Evolutionary conservation across 2,888 invertebrate genomes (phyloP).

Genomic region (Ophion obscuratus): DNA sequence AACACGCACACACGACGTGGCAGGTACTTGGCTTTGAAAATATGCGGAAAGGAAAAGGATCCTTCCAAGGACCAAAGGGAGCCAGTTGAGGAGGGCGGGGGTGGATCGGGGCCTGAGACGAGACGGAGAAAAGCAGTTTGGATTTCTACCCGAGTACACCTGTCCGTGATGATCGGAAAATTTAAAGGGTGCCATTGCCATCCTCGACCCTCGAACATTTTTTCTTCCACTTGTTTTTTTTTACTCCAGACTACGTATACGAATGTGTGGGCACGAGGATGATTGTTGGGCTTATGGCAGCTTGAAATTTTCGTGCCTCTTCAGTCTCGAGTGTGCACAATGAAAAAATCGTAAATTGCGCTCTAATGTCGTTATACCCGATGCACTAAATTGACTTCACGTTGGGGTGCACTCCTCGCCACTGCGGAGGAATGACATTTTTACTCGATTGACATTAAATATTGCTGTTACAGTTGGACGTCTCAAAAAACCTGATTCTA

Average conservation of each 20-base stretch:
- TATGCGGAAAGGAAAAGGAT: constrained; percentile 36
- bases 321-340: not conserved
- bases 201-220: not conserved
- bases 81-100: not conserved
- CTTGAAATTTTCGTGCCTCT: constrained; percentile 5
- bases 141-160: constrained; percentile 53
- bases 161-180: constrained; percentile 34
- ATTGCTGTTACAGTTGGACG: not conserved
- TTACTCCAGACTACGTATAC: not conserved
- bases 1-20: not conserved
- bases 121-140: constrained; percentile 45
- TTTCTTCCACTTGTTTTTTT: not conserved
- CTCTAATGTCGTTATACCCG: not conserved
- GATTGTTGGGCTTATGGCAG: not conserved
- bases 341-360: constrained; percentile 14
- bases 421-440: not conserved
- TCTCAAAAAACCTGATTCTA: not conserved
- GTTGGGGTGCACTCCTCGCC: not conserved
- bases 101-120: not conserved
- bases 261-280: not conserved
- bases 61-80: constrained; percentile 1
- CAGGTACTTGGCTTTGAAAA: constrained; percentile 31
- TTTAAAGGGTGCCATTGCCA: constrained; percentile 37
- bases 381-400: not conserved
- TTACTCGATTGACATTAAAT: not conserved